A percentile compares a stretch with the other conserved stretches of the same genome.
Evolutionary conservation across 2,797 vertebrate genomes (phyloP).

Genomic region (Chloroceryle inda): DNA sequence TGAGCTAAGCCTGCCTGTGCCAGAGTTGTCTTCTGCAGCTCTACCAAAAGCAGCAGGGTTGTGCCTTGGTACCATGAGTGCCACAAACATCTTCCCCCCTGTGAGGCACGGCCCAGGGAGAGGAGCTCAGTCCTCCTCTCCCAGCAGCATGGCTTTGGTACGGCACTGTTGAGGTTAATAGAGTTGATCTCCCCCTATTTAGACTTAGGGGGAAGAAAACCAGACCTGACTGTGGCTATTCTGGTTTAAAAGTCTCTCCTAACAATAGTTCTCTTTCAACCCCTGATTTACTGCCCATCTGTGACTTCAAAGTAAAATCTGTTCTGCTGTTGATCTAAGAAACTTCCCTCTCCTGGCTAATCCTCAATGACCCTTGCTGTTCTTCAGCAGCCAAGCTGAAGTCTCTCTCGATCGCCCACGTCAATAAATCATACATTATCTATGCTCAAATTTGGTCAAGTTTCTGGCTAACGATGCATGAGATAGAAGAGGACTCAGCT

Average conservation of each 20-base stretch:
- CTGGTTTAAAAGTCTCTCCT: not conserved
- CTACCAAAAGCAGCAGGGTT: accelerated
- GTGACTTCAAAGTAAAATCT: conserved; percentile 1
- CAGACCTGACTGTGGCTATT: not conserved
- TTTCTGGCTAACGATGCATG: not conserved
- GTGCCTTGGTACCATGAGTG: not conserved
- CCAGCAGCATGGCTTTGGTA: not conserved
- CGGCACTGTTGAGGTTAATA: not conserved
- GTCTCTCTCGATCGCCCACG: not conserved
- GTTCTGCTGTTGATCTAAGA: not conserved
- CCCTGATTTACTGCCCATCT: not conserved
- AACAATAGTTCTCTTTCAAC: not conserved
- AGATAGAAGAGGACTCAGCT: not conserved
- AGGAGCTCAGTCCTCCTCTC: not conserved
- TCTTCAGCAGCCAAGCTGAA: not conserved
- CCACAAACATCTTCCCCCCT: not conserved
- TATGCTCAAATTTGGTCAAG: not conserved
- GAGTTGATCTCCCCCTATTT: not conserved
- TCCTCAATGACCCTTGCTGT: not conserved
- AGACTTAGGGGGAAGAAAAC: not conserved
- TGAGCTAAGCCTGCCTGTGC: not conserved
- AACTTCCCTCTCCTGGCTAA: not conserved
- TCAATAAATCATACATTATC: not conserved
- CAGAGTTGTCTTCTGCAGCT: not conserved
- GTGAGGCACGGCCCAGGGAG: accelerated